These are phyloP conservation scores for Pterocles gutturalis DNA, from an alignment of 2,113 vertebrate species.

Conservation along the genomic window DNA sequence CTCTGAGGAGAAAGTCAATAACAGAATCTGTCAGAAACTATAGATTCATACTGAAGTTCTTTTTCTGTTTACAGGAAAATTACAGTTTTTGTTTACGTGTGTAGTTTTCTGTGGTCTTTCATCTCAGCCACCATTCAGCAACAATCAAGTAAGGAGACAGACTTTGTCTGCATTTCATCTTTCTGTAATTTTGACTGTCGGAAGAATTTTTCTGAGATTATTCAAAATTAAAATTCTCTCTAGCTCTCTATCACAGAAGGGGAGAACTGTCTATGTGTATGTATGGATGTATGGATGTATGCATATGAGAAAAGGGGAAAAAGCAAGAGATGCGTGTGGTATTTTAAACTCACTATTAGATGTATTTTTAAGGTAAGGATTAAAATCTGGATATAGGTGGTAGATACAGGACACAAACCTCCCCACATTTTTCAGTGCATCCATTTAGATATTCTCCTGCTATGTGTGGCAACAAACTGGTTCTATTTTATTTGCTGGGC, in stretches of 20 bases:
- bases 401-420: background rate
- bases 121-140: slow-evolving; percentile 77
- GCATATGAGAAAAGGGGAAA: background rate
- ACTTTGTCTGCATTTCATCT: background rate
- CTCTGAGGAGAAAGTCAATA: background rate
- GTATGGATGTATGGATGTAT: background rate
- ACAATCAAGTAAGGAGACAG: slow-evolving; percentile 78
- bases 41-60: background rate
- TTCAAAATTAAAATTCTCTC: background rate
- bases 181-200: background rate
- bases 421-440: background rate
- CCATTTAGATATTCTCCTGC: background rate
- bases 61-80: slow-evolving; percentile 75
- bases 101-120: slow-evolving; percentile 70
- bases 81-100: slow-evolving; percentile 65
- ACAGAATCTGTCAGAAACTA: slow-evolving; percentile 19
- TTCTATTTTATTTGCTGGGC: background rate
- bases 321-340: background rate
- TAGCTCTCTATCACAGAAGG: background rate
- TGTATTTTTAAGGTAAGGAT: background rate
- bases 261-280: background rate
- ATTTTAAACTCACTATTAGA: background rate
- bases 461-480: background rate
- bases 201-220: background rate
- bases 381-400: background rate